phyloP scores from a whole-genome alignment of 2,888 invertebrate species.

The Psylliodes chrysocephalus region DNA sequence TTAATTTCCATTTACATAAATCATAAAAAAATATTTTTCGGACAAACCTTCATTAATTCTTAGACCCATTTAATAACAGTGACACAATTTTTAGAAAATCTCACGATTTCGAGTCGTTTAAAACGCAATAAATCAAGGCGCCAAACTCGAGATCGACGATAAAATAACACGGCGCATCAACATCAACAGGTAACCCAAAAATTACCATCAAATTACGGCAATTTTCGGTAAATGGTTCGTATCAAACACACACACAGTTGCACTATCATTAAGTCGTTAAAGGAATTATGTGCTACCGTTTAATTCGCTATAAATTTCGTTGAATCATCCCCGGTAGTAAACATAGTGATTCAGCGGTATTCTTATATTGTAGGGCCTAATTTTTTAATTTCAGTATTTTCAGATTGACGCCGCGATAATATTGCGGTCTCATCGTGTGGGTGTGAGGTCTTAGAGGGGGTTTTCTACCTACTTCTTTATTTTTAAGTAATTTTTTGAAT shows the following conservation, averaged over 20 bases:
- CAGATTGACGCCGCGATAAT: slow-evolving; percentile 14
- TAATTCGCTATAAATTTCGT: slow-evolving; percentile 48
- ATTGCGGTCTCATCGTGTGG: not conserved
- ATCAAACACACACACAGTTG: slow-evolving; percentile 49
- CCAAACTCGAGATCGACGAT: slow-evolving; percentile 40
- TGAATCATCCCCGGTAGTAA: slow-evolving; percentile 44
- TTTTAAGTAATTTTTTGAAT: not conserved
- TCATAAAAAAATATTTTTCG: not conserved
- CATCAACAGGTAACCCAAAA: slow-evolving; percentile 39
- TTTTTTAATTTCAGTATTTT: slow-evolving; percentile 22
- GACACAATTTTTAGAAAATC: slow-evolving; percentile 35
- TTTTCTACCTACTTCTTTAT: not conserved
- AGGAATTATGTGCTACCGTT: slow-evolving; percentile 57
- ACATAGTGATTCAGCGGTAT: slow-evolving; percentile 39
- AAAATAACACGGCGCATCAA: slow-evolving; percentile 33
- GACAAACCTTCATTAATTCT: not conserved
- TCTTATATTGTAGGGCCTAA: slow-evolving; percentile 31
- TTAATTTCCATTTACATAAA: not conserved
- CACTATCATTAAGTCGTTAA: slow-evolving; percentile 55
- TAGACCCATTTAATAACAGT: slow-evolving; percentile 34
- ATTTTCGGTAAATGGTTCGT: slow-evolving; percentile 49
- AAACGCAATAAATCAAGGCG: slow-evolving; percentile 52
- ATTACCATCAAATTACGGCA: slow-evolving; percentile 50
- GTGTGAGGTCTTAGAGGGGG: not conserved
- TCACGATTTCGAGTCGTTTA: slow-evolving; percentile 38